Percentiles rank a stretch among this genome's conserved stretches.
Conservation (phyloP, 2,888 invertebrate genomes). For the Tanytarsus gracilentus region DNA sequence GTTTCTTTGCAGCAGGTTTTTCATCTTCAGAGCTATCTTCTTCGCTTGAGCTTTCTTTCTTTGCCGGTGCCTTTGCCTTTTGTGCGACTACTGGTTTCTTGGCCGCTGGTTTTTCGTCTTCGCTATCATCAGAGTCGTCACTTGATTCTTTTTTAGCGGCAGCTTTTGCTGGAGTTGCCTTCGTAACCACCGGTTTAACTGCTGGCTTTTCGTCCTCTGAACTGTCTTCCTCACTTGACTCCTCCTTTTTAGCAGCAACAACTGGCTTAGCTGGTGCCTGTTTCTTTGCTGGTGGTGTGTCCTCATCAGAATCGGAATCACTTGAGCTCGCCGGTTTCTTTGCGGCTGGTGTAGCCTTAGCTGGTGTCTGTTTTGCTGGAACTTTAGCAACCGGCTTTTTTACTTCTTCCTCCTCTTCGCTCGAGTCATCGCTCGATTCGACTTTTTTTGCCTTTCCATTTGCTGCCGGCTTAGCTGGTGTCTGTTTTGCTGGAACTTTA, state of each 20-base stretch:
- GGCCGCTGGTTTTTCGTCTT: constrained; percentile 31
- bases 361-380: constrained; percentile 31
- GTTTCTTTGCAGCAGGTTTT: constrained; percentile 31
- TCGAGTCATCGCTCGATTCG: constrained; percentile 37
- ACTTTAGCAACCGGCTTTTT: constrained; percentile 33
- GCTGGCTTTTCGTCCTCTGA: constrained; percentile 36
- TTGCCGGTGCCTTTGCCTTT: constrained; percentile 32
- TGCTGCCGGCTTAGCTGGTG: constrained; percentile 31
- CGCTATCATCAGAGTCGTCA: constrained; percentile 34
- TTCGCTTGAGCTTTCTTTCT: constrained; percentile 33
- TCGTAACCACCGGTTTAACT: constrained; percentile 31
- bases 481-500: constrained; percentile 35
- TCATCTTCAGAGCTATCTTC: constrained; percentile 41
- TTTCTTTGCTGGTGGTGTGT: constrained; percentile 33
- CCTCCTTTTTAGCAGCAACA: constrained; percentile 40
- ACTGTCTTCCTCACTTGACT: constrained; percentile 40
- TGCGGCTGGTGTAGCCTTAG: constrained; percentile 19
- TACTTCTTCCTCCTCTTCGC: constrained; percentile 38
- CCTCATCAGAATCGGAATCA: constrained; percentile 32
- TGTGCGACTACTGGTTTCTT: constrained; percentile 33
- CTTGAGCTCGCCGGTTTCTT: constrained; percentile 34
- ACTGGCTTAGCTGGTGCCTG: constrained; percentile 33
- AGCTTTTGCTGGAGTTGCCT: constrained; percentile 31
- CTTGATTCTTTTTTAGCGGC: constrained; percentile 42
- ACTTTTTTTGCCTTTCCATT: constrained; percentile 31